Conservation (phyloP, 2,113 vertebrate genomes). For the Ploceus nigricollis region DNA sequence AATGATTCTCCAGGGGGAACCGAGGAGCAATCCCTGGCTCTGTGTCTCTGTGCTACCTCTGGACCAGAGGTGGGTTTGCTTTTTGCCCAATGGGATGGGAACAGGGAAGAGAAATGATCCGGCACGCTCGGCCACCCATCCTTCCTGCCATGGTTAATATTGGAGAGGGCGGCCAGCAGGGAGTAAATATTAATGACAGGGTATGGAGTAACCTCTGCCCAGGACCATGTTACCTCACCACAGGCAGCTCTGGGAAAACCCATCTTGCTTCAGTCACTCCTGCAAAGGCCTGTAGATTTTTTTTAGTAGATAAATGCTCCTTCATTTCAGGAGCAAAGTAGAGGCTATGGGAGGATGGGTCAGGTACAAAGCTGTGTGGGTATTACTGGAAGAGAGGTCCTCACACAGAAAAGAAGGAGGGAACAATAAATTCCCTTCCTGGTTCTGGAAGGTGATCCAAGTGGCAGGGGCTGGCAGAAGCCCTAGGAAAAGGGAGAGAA, state of each 20-base stretch:
- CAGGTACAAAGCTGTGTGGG: accelerated
- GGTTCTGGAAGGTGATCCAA: not conserved
- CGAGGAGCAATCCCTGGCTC: not conserved
- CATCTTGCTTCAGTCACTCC: not conserved
- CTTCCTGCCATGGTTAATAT: conserved; percentile 41
- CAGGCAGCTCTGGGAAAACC: not conserved
- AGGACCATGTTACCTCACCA: accelerated
- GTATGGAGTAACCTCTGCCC: not conserved
- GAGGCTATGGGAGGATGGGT: not conserved
- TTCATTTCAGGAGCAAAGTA: not conserved
- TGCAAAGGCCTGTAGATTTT: not conserved
- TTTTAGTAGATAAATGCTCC: not conserved
- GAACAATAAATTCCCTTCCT: not conserved
- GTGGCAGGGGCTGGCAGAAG: not conserved
- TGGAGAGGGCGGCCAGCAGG: not conserved
- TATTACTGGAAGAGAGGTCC: not conserved
- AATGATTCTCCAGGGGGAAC: not conserved
- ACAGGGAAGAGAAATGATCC: not conserved
- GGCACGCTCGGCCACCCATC: not conserved
- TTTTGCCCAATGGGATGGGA: not conserved
- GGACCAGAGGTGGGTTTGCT: not conserved
- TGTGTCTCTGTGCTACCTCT: not conserved
- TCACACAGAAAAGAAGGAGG: not conserved
- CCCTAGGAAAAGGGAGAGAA: not conserved
- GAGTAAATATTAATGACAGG: not conserved